Evolutionary conservation across 2,113 vertebrate genomes (phyloP).

Genomic region (Bufo gargarizans): DNA sequence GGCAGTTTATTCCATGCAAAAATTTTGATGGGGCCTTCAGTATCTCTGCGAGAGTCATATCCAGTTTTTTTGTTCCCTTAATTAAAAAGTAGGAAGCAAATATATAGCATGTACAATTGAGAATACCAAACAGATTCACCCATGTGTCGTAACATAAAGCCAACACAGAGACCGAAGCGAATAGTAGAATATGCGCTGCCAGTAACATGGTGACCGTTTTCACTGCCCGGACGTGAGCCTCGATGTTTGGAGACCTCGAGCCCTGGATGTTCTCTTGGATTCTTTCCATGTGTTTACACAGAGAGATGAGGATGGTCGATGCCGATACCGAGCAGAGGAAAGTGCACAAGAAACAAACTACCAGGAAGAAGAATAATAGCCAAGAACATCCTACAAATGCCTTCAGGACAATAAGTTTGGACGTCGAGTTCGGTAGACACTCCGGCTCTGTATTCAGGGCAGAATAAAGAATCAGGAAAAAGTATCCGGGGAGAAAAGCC

Average conservation of each 20-base stretch:
- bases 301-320: conserved; percentile 21
- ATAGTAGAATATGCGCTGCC: neutral
- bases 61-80: conserved; percentile 11
- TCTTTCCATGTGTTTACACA: conserved; percentile 21
- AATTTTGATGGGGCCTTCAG: too few species aligned
- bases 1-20: too few species aligned
- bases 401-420: neutral
- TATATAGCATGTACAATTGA: neutral
- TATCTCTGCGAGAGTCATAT: neutral
- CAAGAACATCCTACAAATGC: neutral
- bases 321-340: too few species aligned
- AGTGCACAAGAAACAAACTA: too few species aligned
- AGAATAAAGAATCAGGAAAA: neutral
- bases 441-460: neutral
- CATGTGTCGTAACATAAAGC: neutral
- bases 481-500: neutral
- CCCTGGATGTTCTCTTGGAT: neutral
- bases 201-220: neutral
- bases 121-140: neutral
- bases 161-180: neutral
- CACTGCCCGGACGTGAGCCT: neutral
- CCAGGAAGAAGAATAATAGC: neutral
- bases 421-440: neutral
- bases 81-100: neutral
- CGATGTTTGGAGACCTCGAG: neutral